Conservation (phyloP, 2,888 invertebrate genomes). For the Hyposoter dolosus region DNA sequence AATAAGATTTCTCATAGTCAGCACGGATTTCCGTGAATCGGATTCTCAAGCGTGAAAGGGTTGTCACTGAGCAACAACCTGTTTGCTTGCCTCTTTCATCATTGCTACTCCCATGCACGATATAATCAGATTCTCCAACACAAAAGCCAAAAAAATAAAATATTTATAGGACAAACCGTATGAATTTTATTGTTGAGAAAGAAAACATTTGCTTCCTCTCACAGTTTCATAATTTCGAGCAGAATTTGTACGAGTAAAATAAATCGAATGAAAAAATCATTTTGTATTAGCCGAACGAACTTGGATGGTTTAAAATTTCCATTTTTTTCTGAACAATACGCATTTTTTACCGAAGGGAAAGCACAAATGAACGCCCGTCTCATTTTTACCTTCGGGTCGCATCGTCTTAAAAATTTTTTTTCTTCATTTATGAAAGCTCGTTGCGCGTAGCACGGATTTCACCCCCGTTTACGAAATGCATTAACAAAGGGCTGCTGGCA, state of each 20-base stretch:
- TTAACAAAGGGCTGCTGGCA: conserved; percentile 64
- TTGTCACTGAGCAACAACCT: conserved; percentile 54
- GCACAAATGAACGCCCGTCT: not conserved
- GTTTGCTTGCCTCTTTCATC: conserved; percentile 42
- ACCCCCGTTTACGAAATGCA: conserved; percentile 54
- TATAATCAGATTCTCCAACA: not conserved
- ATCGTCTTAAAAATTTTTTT: conserved; percentile 21
- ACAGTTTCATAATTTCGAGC: not conserved
- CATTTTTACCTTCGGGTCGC: not conserved
- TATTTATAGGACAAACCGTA: not conserved
- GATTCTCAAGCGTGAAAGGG: conserved; percentile 66
- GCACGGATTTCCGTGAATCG: conserved; percentile 64
- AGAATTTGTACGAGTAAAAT: not conserved
- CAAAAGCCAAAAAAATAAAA: not conserved
- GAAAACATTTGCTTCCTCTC: not conserved
- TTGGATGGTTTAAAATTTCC: not conserved
- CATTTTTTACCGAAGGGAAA: not conserved
- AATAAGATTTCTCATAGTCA: conserved; percentile 74
- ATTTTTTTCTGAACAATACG: not conserved
- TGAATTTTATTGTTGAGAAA: not conserved
- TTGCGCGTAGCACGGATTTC: conserved; percentile 40
- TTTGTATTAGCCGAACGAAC: not conserved
- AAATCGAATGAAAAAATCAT: not conserved
- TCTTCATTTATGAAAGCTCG: conserved; percentile 38
- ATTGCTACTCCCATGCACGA: conserved; percentile 8